phyloP scores from a whole-genome alignment of 1,140 invertebrate genomes.

The Drosophila tsacasi region DNA sequence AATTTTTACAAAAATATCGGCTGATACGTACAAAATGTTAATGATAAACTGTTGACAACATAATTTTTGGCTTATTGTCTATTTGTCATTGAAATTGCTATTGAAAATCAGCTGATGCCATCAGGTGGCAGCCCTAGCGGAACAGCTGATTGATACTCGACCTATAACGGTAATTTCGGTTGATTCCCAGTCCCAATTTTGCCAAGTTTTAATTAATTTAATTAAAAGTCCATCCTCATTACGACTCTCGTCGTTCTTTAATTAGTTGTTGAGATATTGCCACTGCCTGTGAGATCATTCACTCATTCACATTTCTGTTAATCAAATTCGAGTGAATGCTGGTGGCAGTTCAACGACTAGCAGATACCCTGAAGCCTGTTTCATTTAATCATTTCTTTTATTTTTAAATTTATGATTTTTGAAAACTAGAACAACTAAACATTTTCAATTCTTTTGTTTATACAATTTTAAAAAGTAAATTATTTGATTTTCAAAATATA shows the following conservation, averaged over 20 bases:
- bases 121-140: not conserved
- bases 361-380: not conserved
- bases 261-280: slow-evolving; percentile 11
- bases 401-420: not conserved
- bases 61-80: not conserved
- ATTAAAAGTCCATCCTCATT: slow-evolving; percentile 9
- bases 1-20: not conserved
- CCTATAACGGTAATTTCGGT: slow-evolving; percentile 2
- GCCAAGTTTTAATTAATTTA: not conserved
- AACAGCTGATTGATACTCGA: not conserved
- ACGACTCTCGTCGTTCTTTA: slow-evolving; percentile 1
- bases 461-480: no score
- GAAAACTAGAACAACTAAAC: no score
- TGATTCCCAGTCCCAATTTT: not conserved
- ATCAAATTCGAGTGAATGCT: not conserved
- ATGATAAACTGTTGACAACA: not conserved
- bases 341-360: not conserved
- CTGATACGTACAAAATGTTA: not conserved
- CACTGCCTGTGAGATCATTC: not conserved
- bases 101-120: not conserved
- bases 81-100: not conserved
- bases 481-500: no score
- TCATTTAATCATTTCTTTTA: not conserved
- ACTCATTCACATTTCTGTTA: not conserved
- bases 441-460: no score